Evolutionary conservation across 2,797 vertebrate genomes (phyloP), one percentile per base, ranked within the genome.

Genomic region (Pelochelys cantorii): DNA sequence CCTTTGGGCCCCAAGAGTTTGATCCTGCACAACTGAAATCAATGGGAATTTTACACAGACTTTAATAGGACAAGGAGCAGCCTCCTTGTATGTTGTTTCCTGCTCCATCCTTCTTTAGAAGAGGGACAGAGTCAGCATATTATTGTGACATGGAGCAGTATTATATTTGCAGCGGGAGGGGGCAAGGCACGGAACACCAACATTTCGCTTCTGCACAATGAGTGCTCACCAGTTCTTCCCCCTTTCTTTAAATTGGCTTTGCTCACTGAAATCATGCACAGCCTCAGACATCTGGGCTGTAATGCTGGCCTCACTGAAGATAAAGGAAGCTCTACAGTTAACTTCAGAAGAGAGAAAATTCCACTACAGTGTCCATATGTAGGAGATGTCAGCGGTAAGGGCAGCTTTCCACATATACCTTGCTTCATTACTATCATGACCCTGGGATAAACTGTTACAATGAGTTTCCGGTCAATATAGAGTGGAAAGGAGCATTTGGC

Each of bases 261-360:
- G 71, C 55, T 52, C 7, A 48, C 34, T 81, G 79, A 34, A 81
- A 55, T 81, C 37, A 74, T 20, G 57, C 54, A 65, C 34, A 17
- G 0, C 0, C 65, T 90, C 37, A 77, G 12, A 79, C 83, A 85
- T 85, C 71, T 80, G 88, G 88, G 79, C 71, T 74, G 34, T 94
- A 94, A 94, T 96, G 86, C 90, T 90, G 80, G 7, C 37, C 55
- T 83, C 34, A 22, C 60, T 75, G 78, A 78, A 93, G 56, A 68
- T 79, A 91, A 78, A 57, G 25, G 93, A 74, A 88, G 78, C 79
- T 94, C 78, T 7, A 3, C 79, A 55, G 65, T 6, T 65, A 71
- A 80, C 17, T 87, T 92, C 85, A 86, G 79, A 81, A 29, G 91
- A 82, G 86, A 90, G 93, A 94, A 93, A 95, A 97, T 97, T 96